phyloP scores from a whole-genome alignment of 2,113 vertebrate genomes.

The Dipodomys ordii region DNA sequence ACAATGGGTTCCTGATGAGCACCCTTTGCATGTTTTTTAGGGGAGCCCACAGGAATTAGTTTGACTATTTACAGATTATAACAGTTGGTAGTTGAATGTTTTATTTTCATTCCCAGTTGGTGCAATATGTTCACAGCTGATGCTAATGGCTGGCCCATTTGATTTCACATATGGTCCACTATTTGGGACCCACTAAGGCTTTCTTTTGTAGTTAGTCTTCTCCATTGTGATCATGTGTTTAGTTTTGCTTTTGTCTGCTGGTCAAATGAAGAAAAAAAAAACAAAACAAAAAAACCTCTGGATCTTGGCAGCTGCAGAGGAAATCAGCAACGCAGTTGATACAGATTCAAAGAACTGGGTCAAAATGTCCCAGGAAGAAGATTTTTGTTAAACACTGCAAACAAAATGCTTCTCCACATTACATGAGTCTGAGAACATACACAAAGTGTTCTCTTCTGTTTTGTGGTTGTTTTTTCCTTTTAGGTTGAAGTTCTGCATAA shows the following conservation, averaged over 20 bases:
- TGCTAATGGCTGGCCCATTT: constrained; percentile 89
- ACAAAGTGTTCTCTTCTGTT: constrained; percentile 44
- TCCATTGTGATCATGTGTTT: constrained; percentile 78
- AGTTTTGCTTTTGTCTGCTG: constrained; percentile 81
- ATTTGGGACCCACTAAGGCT: constrained; percentile 83
- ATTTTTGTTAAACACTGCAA: constrained; percentile 73
- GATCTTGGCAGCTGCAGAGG: constrained; percentile 71
- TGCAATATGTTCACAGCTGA: constrained; percentile 90
- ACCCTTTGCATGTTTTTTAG: constrained; percentile 82
- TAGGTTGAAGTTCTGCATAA: constrained; percentile 68
- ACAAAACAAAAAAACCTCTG: not conserved
- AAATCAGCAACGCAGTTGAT: constrained; percentile 73
- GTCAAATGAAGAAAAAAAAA: constrained; percentile 53
- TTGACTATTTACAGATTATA: constrained; percentile 88
- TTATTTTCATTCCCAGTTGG: constrained; percentile 90
- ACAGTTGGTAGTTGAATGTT: constrained; percentile 90
- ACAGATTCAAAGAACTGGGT: constrained; percentile 77
- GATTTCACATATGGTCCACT: constrained; percentile 90
- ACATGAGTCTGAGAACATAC: constrained; percentile 24
- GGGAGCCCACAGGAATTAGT: constrained; percentile 85
- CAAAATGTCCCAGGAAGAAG: constrained; percentile 76
- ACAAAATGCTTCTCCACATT: constrained; percentile 43
- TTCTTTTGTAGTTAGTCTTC: constrained; percentile 85
- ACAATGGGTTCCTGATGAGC: constrained; percentile 73
- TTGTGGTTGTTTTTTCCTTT: constrained; percentile 60